Percentiles rank a stretch among this genome's conserved stretches.
Conservation (phyloP, 2,888 invertebrate genomes). For the Odontomyia ornata region DNA sequence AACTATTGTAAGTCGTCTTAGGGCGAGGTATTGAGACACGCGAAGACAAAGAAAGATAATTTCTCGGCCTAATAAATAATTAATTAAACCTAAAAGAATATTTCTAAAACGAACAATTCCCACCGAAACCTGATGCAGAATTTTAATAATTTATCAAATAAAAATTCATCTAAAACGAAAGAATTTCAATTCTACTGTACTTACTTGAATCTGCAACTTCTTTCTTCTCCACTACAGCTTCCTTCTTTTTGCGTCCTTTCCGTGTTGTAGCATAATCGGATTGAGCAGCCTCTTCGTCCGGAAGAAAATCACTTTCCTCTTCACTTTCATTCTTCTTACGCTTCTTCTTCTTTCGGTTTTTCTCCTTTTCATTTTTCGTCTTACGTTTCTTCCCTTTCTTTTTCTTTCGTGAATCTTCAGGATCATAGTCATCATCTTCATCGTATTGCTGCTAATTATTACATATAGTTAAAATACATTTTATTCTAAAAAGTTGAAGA, state of each 20-base stretch:
- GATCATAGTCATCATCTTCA: constrained; percentile 88
- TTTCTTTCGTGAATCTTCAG: constrained; percentile 84
- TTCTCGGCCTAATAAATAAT: too few relatives aligned
- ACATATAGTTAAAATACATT: not conserved
- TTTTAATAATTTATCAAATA: too few relatives aligned
- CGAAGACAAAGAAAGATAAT: too few relatives aligned
- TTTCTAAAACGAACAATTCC: too few relatives aligned
- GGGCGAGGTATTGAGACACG: too few relatives aligned
- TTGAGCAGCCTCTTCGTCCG: constrained; percentile 74
- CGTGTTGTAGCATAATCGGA: constrained; percentile 68
- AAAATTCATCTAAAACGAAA: too few relatives aligned
- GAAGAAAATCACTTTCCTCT: constrained; percentile 83
- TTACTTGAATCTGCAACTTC: constrained; percentile 48
- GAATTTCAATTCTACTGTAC: not conserved
- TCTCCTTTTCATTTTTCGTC: constrained; percentile 89
- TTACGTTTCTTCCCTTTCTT: constrained; percentile 96
- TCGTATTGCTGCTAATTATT: constrained; percentile 66
- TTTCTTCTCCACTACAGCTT: constrained; percentile 62
- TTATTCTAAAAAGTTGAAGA: too few relatives aligned
- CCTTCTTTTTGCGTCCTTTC: constrained; percentile 62
- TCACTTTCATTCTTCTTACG: constrained; percentile 92
- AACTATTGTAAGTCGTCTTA: too few relatives aligned
- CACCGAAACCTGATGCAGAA: too few relatives aligned
- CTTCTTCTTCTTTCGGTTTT: constrained; percentile 94
- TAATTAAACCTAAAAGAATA: too few relatives aligned